A percentile compares a stretch with the other conserved stretches of the same genome.
These are phyloP conservation scores for Polydrusus cervinus DNA, from an alignment of 2,888 invertebrate genomes.

Conservation along the genomic window DNA sequence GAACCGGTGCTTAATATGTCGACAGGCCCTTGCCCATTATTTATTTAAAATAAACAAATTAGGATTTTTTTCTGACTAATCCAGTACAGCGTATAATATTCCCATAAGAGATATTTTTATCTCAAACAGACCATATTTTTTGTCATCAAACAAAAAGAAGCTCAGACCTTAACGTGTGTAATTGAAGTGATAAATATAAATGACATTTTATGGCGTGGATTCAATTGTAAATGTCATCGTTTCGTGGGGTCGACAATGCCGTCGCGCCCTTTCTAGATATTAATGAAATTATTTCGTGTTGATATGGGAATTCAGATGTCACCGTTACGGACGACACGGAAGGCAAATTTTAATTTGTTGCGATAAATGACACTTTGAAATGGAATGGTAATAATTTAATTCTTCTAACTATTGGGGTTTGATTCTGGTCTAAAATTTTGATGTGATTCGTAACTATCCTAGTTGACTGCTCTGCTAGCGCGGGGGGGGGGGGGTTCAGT, in stretches of 20 bases:
- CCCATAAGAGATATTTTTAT: background rate
- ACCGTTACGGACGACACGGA: slow-evolving; percentile 19
- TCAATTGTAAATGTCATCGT: slow-evolving; percentile 41
- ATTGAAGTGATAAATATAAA: slow-evolving; percentile 41
- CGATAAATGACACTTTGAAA: slow-evolving; percentile 8
- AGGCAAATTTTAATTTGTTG: slow-evolving; percentile 23
- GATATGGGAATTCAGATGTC: slow-evolving; percentile 35
- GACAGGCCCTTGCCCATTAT: too few relatives aligned
- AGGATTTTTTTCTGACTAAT: too few relatives aligned
- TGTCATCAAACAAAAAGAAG: slow-evolving; percentile 10
- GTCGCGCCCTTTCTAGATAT: slow-evolving; percentile 29
- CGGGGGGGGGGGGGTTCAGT: too few relatives aligned
- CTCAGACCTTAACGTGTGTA: slow-evolving; percentile 19
- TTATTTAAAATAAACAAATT: too few relatives aligned
- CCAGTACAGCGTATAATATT: too few relatives aligned
- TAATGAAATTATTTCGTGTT: slow-evolving; percentile 46
- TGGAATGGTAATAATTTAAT: background rate
- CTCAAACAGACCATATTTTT: slow-evolving; percentile 13
- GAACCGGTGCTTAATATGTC: too few relatives aligned
- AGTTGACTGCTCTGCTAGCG: too few relatives aligned
- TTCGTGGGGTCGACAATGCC: slow-evolving; percentile 24
- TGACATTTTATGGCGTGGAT: slow-evolving; percentile 43
- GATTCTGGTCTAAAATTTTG: too few relatives aligned
- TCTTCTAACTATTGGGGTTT: too few relatives aligned
- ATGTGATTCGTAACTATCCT: too few relatives aligned